Conservation (phyloP, 2,797 vertebrate species). For the Pantherophis alleghaniensis region DNA sequence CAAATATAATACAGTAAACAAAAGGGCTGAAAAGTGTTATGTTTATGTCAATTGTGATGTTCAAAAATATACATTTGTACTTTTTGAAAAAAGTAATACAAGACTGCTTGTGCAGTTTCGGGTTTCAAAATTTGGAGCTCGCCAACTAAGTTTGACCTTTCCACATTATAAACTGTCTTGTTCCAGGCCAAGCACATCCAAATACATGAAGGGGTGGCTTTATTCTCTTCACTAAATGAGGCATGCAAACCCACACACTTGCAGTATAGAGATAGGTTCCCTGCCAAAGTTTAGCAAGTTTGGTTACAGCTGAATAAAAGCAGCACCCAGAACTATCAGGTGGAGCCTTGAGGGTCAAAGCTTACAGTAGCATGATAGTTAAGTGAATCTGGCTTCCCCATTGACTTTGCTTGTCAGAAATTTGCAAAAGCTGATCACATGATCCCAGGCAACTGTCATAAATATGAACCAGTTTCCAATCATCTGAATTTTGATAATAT, state of each 20-base stretch:
- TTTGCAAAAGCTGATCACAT: neutral
- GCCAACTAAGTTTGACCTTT: neutral
- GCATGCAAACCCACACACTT: neutral
- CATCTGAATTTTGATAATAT: neutral
- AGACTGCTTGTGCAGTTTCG: neutral
- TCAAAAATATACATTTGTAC: neutral
- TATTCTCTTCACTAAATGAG: neutral
- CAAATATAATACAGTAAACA: slow-evolving; percentile 18
- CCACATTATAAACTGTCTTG: neutral
- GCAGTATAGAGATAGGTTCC: neutral
- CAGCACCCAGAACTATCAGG: neutral
- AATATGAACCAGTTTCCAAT: neutral
- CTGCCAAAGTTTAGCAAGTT: neutral
- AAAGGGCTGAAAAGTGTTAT: slow-evolving; percentile 12
- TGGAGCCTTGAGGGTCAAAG: neutral
- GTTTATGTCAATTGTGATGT: neutral
- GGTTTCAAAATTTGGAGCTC: neutral
- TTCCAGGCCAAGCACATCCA: neutral
- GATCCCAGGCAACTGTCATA: neutral
- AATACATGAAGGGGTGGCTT: neutral
- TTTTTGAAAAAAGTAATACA: neutral
- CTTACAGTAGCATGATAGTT: neutral
- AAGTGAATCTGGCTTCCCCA: neutral
- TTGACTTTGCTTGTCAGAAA: neutral
- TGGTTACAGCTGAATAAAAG: neutral